Evolutionary conservation across 2,888 invertebrate genomes (phyloP).

Genomic region (Drosophila cracens): DNA sequence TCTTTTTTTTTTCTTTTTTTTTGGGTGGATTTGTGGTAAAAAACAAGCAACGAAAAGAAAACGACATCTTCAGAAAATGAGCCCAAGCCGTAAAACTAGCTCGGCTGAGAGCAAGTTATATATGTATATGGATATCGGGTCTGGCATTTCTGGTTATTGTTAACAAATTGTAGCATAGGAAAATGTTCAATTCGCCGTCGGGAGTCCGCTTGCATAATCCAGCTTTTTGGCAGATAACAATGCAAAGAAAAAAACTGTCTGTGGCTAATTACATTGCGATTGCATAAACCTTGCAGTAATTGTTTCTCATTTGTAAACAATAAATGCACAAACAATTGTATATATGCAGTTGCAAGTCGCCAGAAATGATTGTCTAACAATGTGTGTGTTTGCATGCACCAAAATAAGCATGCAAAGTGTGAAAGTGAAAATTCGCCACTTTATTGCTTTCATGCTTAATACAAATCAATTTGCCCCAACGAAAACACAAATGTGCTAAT

Average conservation of each 20-base stretch:
- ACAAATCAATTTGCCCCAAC: background rate
- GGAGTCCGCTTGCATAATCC: slow-evolving; percentile 63
- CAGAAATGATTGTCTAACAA: slow-evolving; percentile 17
- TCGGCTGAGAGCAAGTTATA: slow-evolving; percentile 53
- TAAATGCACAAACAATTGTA: slow-evolving; percentile 13
- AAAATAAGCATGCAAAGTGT: slow-evolving; percentile 6
- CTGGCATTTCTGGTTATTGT: slow-evolving; percentile 78
- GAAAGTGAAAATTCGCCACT: slow-evolving; percentile 4
- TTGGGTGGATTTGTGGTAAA: background rate
- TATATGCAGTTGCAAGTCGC: slow-evolving; percentile 5
- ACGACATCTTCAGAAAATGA: slow-evolving; percentile 55
- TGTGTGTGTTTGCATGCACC: slow-evolving; percentile 10
- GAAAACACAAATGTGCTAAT: background rate
- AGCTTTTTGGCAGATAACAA: slow-evolving; percentile 53
- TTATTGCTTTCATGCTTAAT: background rate
- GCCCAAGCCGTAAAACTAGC: slow-evolving; percentile 3
- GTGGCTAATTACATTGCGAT: slow-evolving; percentile 69
- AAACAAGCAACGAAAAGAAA: background rate
- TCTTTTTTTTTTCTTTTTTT: background rate
- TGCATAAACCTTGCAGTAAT: slow-evolving; percentile 60
- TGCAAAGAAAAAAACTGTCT: slow-evolving; percentile 48
- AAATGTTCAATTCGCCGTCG: slow-evolving; percentile 19
- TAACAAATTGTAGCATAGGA: slow-evolving; percentile 23
- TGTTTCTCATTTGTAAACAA: slow-evolving; percentile 16
- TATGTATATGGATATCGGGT: slow-evolving; percentile 28